Percentiles rank a stretch among this genome's conserved stretches.
Evolutionary conservation across 2,888 invertebrate genomes (phyloP).

Genomic region (Ophonus ardosiacus): DNA sequence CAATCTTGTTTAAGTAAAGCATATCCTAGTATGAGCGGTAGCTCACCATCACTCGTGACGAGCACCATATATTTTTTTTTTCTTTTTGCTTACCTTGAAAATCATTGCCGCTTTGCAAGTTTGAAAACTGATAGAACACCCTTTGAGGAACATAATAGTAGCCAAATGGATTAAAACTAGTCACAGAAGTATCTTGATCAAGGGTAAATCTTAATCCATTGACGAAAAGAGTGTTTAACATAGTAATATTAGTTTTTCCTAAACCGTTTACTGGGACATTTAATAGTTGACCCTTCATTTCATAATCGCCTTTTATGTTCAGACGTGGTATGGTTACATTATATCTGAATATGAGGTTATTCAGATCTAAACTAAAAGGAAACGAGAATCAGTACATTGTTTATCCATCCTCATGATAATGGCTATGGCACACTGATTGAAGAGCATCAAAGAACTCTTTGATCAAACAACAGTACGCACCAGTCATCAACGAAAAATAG

Average conservation of each 20-base stretch:
- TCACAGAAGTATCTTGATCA: background rate
- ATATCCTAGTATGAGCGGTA: too few relatives aligned
- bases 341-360: background rate
- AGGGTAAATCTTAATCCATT: background rate
- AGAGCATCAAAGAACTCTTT: too few relatives aligned
- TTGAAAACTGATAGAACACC: background rate
- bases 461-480: too few relatives aligned
- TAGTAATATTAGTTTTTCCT: slow-evolving; percentile 44
- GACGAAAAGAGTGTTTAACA: background rate
- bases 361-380: background rate
- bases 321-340: slow-evolving; percentile 37
- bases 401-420: too few relatives aligned
- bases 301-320: slow-evolving; percentile 31
- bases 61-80: too few relatives aligned
- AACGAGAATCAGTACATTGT: background rate
- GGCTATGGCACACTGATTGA: too few relatives aligned
- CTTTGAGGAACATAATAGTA: background rate
- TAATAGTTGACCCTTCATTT: slow-evolving; percentile 7
- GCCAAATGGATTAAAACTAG: background rate
- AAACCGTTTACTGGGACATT: background rate
- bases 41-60: too few relatives aligned
- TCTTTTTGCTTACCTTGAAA: slow-evolving; percentile 8
- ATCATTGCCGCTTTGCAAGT: slow-evolving; percentile 17
- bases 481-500: too few relatives aligned
- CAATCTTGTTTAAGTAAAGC: too few relatives aligned